Base-by-base conservation (phyloP, 2,797 vertebrate species). In the Gallirallus australis region DNA sequence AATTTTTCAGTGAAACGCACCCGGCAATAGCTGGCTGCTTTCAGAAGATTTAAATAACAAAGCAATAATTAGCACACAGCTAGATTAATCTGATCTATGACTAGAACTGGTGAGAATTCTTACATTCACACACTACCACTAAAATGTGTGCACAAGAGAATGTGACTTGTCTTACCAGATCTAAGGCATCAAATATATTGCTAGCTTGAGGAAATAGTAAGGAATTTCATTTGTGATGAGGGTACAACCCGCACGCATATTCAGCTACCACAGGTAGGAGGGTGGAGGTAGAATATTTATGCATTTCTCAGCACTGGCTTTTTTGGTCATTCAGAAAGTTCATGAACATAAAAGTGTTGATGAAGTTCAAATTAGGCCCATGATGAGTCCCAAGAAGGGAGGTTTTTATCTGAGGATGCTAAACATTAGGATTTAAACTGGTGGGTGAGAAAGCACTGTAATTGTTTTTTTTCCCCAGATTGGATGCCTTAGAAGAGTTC, bases 381-480 rank as follows among this genome's bases (percentile, higher is more conserved):
- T 24, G 35, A 40, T 25, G 94, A 77, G 4, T 7, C 28, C 85
- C 42, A 61, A 6, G 12, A 89, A 60, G 31, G 7, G 5, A 48
- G 15, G 11, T 69, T 71, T 45, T 79, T 40, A 66, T 45, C 33
- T 59, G 54, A 56, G 31, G 15, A 24, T 78, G 28, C 21, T 79
- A 89, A 83, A 54, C 13, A 17, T 11, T 15, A 56, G 25, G 4
- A 8, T 61, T 70, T 70, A 68, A 93, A 83, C 21, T 2, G 8
- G 42, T 30, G 71, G 19, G 7, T 45, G 18, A 23, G 47, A 80
- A 81, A 94, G 68, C 6, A 42, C 4, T 33, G 15, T 11, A 8
- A 7, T 1, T 59, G 21, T 0, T 0, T 17, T 47, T 79, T 47
- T n/a, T 6, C 11, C 40, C 8, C 3, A 48, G 2, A 37, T 0